Evolutionary conservation across 2,797 vertebrate genomes (phyloP), one percentile per base, ranked within the genome.

Genomic region (Centroberyx gerrardi): DNA sequence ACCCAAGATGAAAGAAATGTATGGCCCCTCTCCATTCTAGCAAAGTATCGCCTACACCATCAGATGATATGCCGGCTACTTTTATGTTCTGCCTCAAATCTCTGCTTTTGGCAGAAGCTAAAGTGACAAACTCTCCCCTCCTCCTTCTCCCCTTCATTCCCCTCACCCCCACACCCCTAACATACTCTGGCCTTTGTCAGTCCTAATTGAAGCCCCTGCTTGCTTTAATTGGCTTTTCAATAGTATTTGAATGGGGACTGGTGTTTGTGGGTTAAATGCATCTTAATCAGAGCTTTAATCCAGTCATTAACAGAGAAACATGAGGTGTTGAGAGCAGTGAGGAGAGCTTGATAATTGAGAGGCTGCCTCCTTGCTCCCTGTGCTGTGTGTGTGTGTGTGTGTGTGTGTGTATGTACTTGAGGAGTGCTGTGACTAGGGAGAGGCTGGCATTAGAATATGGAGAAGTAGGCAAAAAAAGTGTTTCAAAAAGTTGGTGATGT

Each of bases 211-310:
- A 72, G 80, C 94, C 94, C 87, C 87, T 90, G 92, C 93, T 96
- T 88, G 92, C 95, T 96, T 96, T 97, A 97, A 97, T 96, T 96
- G 96, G 94, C 95, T 96, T 96, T 96, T 96, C 86, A 90, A 94
- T 91, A 91, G 93, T 94, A 95, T 96, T 95, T 96, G 96, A 96
- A 96, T 94, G 92, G 91, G 93, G 96, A 92, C 95, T 96, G 96
- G 95, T 96, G 96, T 85, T 96, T 95, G 94, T 94, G 96, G 97
- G 97, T 97, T 97, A 98, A 98, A 96, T 96, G 96, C 95, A 96
- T 97, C 95, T 96, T 96, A 94, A 96, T 96, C 95, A 96, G 95
- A 94, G 94, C 89, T 95, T 95, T 97, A 97, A 98, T 97, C 96
- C 95, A 95, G 95, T 97, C 96, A 97, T 97, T 97, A 97, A 94